Evolutionary conservation across 2,888 invertebrate genomes (phyloP), one percentile per base, ranked within the genome.

Genomic region (Epinotia brunnichana): DNA sequence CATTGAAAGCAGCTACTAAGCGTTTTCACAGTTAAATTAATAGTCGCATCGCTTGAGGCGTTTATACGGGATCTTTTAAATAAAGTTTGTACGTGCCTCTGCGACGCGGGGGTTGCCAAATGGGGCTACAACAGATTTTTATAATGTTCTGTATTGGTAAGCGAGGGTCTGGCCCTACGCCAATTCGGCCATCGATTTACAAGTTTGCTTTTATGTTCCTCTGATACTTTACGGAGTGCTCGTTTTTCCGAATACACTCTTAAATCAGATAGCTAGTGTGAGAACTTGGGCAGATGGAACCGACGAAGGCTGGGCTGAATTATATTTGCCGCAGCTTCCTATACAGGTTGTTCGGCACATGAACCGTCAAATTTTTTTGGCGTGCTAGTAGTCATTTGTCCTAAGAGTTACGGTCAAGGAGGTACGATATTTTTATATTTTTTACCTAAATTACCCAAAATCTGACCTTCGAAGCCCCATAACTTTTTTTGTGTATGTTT

Each of bases 141-240:
- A 89, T 90, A 91, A 92, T 90, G 91, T 83, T 87, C 89, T 85
- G 87, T 90, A 89, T 90, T 90, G 91, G 91, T 90, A 87, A 90
- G 86, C 85, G 87, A 80, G 89, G 89, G 89, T 89, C 87, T 92
- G 92, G 91, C 87, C 82, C 72, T 64, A 73, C 69, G 91, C 91
- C 91, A 91, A 92, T 89, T 89, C 90, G 90, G 89, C 81, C 91
- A 92, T 92, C 91, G 91, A 91, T 92, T 92, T 88, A 88, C 91
- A 90, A 91, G 84, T 88, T 85, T 82, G 84, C 85, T 88, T 73
- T 90, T 89, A 89, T 88, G 87, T 88, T 86, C 83, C 82, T 82
- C 87, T 85, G 86, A 86, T 89, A 88, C 87, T 88, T 90, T 87
- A 77, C 82, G 82, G 78, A 63, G 63, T 68, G 63, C 62, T 63